Conservation (phyloP, 2,113 vertebrate species). For the Panthera uncia region DNA sequence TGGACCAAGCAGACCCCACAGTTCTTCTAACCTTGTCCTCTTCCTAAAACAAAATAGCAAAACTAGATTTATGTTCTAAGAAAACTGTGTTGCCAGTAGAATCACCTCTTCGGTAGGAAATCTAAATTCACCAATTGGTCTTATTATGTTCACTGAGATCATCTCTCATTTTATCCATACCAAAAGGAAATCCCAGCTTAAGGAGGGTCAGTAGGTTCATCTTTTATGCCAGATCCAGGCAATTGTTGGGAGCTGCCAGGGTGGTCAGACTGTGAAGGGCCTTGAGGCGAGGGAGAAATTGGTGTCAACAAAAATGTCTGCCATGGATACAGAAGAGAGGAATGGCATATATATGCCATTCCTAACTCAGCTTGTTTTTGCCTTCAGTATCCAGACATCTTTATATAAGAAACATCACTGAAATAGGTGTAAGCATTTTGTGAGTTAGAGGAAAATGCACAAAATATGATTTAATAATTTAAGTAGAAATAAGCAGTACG, state of each 20-base stretch:
- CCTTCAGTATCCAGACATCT: background rate
- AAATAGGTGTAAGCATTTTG: background rate
- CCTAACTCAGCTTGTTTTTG: background rate
- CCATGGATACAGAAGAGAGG: background rate
- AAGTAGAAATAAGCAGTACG: background rate
- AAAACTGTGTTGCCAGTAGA: background rate
- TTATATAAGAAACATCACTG: background rate
- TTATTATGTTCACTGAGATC: background rate
- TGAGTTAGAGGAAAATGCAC: background rate
- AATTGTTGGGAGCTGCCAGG: background rate
- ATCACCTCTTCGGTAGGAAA: background rate
- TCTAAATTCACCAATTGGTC: background rate
- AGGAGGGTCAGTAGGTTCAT: background rate
- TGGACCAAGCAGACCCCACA: background rate
- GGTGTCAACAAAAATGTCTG: background rate
- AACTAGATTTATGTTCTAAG: background rate
- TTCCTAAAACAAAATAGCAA: background rate
- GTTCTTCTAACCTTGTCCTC: background rate
- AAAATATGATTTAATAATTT: conserved; percentile 1
- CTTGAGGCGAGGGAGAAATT: background rate
- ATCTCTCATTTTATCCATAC: background rate
- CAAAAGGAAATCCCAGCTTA: background rate
- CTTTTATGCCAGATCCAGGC: background rate
- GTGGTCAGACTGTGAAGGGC: background rate
- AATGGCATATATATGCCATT: background rate